Evolutionary conservation across 1,140 invertebrate species (phyloP).

Genomic region (Coelopa frigida): DNA sequence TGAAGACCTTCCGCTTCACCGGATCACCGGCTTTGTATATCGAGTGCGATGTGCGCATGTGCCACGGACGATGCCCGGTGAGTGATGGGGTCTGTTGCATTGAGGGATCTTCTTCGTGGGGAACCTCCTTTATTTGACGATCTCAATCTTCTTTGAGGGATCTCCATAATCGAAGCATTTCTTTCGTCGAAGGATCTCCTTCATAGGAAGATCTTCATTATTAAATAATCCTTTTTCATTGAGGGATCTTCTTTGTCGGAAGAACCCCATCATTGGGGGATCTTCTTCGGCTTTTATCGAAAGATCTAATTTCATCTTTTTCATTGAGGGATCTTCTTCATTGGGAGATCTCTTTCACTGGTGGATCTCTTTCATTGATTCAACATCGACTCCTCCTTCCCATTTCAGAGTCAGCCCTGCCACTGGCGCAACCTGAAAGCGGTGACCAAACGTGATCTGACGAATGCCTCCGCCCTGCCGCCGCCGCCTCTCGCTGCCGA

Average conservation of each 20-base stretch:
- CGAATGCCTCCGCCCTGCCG: constrained; percentile 32
- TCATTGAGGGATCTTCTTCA: neutral
- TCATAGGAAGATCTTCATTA: too few relatives aligned
- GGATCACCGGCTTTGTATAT: constrained; percentile 89
- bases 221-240: too few relatives aligned
- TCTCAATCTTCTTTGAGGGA: neutral
- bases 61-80: constrained; percentile 87
- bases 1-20: constrained; percentile 92
- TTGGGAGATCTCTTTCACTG: neutral
- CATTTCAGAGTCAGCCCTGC: constrained; percentile 76
- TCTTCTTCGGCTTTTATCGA: too few relatives aligned
- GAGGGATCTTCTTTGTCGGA: too few relatives aligned
- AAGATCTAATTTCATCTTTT: too few relatives aligned
- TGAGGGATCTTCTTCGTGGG: neutral
- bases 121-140: too few relatives aligned
- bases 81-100: constrained; percentile 41
- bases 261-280: neutral
- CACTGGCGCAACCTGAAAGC: constrained; percentile 85
- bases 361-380: constrained; percentile 8
- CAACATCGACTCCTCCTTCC: constrained; percentile 11
- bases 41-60: constrained; percentile 91
- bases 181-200: too few relatives aligned
- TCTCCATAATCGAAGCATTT: neutral
- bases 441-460: constrained; percentile 57
- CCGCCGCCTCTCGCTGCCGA: constrained; percentile 17